Evolutionary conservation across 2,797 vertebrate species (phyloP), one percentile per base, ranked within the genome.

Genomic region (Dromococcyx pavoninus): DNA sequence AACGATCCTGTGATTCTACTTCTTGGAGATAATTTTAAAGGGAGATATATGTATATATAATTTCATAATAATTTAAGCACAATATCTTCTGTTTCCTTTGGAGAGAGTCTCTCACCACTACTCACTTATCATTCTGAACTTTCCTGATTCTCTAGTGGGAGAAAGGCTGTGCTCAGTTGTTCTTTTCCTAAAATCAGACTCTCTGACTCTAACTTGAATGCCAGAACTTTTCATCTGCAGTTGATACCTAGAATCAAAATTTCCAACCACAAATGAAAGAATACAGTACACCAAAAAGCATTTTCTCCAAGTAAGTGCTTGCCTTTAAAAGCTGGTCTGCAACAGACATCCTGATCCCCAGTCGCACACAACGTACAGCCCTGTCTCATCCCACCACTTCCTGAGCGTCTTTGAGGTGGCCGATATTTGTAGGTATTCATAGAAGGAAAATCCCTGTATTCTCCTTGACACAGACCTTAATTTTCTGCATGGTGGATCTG

Each of bases 401-500:
- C 39, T 41, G 39, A 64, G 17, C 12, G 70, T 17, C 39, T 70
- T 13, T 46, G 66, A 82, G 32, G 5, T 35, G 19, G 64, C 73
- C 64, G 25, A 11, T 50, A 4, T 33, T 64, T 69, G 41, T 2
- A 57, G 58, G 16, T 44, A 33, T 27, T 50, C 41, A 53, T 0
- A 69, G 54, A 77, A 41, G 25, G 14, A 18, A 78, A 51, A 14
- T 3, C 27, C 41, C 14, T 22, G 1, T 23, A 22, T 44, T 43
- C 9, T 41, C 33, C 37, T 22, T 27, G 39, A 11, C 23, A n/a
- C 0, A 0, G 16, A 2, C 43, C 30, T 6, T 5, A 2, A 2
- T 80, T 70, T 72, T 66, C 43, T 79, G 32, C 30, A 53, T 33
- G 17, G n/a, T 73, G 18, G 28, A 77, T 17, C 60, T 71, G 25